Base-by-base conservation (phyloP, 2,888 invertebrate species). In the Entomobrya multifasciata region DNA sequence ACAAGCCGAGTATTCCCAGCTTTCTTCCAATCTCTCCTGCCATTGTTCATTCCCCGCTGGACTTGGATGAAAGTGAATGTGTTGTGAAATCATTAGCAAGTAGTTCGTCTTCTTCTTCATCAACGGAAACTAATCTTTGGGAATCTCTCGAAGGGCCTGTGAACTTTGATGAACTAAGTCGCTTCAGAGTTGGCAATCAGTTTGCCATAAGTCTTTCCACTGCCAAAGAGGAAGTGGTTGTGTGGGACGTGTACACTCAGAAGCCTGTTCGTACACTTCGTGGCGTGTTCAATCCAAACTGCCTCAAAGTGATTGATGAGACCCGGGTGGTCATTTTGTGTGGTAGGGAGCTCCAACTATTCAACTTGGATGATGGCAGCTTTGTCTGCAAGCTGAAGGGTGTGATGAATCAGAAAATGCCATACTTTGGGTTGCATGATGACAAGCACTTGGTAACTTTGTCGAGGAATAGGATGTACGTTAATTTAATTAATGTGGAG, bases 321-420 rank as follows among this genome's bases (percentile, higher is more conserved):
- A 90, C 91, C 47, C 94, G 94, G 88, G 96, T 96, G 87, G 95
- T 97, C 88, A 96, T 97, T 81, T 93, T 97, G 74, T 97, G 97
- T 92, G 94, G 95, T 83, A 93, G 97, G 52, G 97, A 97, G 92
- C 94, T 97, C 41, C 94, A 95, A 91, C 95, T 97, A 55, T 96
- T 96, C 91, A 95, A 97, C 92, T 93, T 97, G 78, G 95, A 97
- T 91, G 94, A 95, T 92, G 97, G 96, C 1, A 91, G 91, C 22
- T 94, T 95, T 92, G 92, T 96, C 91, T 95, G 95, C 13, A 95
- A 96, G 55, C 93, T 97, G 65, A 96, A 96, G 92, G 96, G 96
- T 47, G 96, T 97, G 36, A 97, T 97, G 96, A 97, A 97, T 93
- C 97, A 97, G 92, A 97, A 96, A 93, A 96, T 97, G 97, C 97